Base-by-base conservation (phyloP, 2,888 invertebrate genomes). In the Drosophila helvetica region DNA sequence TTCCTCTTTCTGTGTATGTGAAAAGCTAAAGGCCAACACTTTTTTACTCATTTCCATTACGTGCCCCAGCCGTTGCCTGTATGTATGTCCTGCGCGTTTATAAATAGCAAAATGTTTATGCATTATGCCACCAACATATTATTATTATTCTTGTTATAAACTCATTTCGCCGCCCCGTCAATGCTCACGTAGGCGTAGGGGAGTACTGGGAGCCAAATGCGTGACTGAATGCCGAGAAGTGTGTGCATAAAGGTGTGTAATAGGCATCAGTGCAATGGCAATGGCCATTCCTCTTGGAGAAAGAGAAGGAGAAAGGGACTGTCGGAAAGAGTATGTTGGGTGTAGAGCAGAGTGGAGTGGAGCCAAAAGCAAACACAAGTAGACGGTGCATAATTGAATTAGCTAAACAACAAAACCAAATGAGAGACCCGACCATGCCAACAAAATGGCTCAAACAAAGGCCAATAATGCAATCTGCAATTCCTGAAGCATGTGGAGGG, bases 321-420 rank as follows among this genome's bases (percentile, higher is more conserved):
- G n/a, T n/a, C n/a, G n/a, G n/a, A n/a, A n/a, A n/a, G n/a, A n/a
- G 53, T 15, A 48, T 38, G 9, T 27, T 27, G 30, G n/a, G n/a
- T n/a, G n/a, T n/a, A n/a, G n/a, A n/a, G n/a, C n/a, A n/a, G 30
- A 33, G 33, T 33, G 33, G 33, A 38, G 38, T 38, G 38, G 7
- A 38, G 38, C n/a, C 12, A 7, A 47, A 53, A 19, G 51, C 56
- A 74, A 52, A 55, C 50, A 55, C 47, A 61, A 48, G 42, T 46
- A 58, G 47, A 45, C 67, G 43, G 19, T 67, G 78, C 76, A 76
- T 82, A 83, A 83, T 83, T 86, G 79, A 83, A 83, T 83, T 86
- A 84, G 86, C 79, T 64, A 75, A 86, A 77, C 84, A 84, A 66
- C 70, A 56, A 57, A 53, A 58, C 61, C 68, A 55, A 63, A 65